These are phyloP conservation scores for Lamellibrachia luymesi DNA, from an alignment of 1,140 invertebrate species.

Conservation along the genomic window DNA sequence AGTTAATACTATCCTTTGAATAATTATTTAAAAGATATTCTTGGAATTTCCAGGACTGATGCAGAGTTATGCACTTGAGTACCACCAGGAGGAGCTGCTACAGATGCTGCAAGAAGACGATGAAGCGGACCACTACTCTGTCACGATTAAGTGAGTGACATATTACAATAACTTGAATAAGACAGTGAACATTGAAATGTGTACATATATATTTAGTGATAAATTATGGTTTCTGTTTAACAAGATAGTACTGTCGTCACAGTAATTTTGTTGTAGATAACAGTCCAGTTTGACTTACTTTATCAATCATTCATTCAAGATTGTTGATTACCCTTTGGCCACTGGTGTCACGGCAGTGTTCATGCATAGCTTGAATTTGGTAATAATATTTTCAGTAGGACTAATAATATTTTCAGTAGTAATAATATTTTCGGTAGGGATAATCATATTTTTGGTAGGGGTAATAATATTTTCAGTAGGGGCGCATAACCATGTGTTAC, in stretches of 20 bases:
- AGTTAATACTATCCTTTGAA: too few relatives aligned
- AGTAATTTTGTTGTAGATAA: not conserved
- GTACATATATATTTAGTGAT: not conserved
- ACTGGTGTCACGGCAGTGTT: not conserved
- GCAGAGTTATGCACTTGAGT: constrained; percentile 36
- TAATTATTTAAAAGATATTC: not conserved
- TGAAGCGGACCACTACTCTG: constrained; percentile 43
- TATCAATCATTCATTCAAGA: too few relatives aligned
- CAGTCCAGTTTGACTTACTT: not conserved
- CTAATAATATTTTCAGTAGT: too few relatives aligned
- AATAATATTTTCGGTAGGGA: too few relatives aligned
- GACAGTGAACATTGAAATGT: not conserved
- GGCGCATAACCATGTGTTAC: too few relatives aligned
- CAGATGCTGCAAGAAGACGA: constrained; percentile 46
- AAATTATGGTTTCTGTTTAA: not conserved
- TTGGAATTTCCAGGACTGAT: not conserved
- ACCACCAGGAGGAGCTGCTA: constrained; percentile 41
- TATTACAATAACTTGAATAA: not conserved
- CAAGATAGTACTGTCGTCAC: not conserved
- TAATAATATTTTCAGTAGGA: too few relatives aligned
- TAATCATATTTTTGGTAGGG: too few relatives aligned
- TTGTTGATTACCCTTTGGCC: not conserved
- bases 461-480: too few relatives aligned
- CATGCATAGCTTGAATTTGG: constrained; percentile 2
- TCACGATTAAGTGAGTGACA: constrained; percentile 31